Conservation (phyloP, 2,888 invertebrate genomes). For the Stenodera caucasica region DNA sequence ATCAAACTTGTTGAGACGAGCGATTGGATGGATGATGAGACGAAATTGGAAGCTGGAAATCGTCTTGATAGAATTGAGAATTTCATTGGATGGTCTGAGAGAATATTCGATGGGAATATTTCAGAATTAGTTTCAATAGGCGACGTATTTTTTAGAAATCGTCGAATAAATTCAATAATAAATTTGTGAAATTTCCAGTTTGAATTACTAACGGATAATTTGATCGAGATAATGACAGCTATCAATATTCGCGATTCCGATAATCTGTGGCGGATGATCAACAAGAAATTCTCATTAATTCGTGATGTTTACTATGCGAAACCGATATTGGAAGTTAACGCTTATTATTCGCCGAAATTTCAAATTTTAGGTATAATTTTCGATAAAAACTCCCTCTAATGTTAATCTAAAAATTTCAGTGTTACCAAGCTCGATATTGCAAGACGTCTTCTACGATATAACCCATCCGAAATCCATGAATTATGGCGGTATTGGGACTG, state of each 20-base stretch:
- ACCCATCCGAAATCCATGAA: constrained; percentile 44
- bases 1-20: constrained; percentile 25
- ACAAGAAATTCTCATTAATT: constrained; percentile 15
- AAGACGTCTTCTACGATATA: constrained; percentile 38
- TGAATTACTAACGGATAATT: constrained; percentile 31
- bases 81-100: constrained; percentile 39
- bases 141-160: constrained; percentile 31
- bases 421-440: constrained; percentile 42
- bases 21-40: constrained; percentile 38
- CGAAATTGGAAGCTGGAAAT: constrained; percentile 28
- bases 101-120: constrained; percentile 36
- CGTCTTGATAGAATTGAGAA: constrained; percentile 32
- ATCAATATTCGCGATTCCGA: constrained; percentile 26
- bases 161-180: neutral
- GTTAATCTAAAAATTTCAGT: constrained; percentile 35
- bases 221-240: constrained; percentile 34
- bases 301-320: constrained; percentile 9
- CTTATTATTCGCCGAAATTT: constrained; percentile 31
- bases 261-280: constrained; percentile 28
- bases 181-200: constrained; percentile 25
- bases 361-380: constrained; percentile 34
- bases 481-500: constrained; percentile 44
- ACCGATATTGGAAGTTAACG: constrained; percentile 36
- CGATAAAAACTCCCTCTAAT: neutral
- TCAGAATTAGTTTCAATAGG: constrained; percentile 35